Percentiles rank a stretch among this genome's conserved stretches.
These are phyloP conservation scores for Thamnaconus septentrionalis DNA, from an alignment of 2,113 vertebrate genomes.

Conservation along the genomic window DNA sequence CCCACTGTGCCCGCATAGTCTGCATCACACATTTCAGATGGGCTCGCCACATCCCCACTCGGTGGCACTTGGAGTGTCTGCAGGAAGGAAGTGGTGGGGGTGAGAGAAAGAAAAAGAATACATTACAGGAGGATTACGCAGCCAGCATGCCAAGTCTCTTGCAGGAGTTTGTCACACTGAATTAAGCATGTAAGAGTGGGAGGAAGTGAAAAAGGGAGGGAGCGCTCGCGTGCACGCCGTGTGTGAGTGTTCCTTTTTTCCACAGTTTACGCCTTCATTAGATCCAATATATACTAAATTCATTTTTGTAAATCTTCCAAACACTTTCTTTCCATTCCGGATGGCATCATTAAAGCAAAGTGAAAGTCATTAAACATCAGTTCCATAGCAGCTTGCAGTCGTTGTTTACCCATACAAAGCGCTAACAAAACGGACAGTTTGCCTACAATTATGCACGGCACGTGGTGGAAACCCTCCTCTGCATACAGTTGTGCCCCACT, in stretches of 20 bases:
- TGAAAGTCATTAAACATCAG: slow-evolving; percentile 49
- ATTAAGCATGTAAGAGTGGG: slow-evolving; percentile 44
- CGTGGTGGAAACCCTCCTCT: slow-evolving; percentile 20
- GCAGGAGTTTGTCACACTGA: slow-evolving; percentile 52
- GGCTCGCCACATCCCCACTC: slow-evolving; percentile 38
- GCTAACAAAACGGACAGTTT: slow-evolving; percentile 35
- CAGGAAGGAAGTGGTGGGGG: slow-evolving; percentile 26
- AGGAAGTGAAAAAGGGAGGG: slow-evolving; percentile 1
- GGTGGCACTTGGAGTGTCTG: slow-evolving; percentile 29
- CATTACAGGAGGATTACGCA: slow-evolving; percentile 53
- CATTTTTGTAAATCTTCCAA: slow-evolving; percentile 42
- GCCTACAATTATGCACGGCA: slow-evolving; percentile 18
- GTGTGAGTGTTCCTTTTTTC: slow-evolving; percentile 12
- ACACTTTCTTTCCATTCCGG: slow-evolving; percentile 24
- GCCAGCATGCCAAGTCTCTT: slow-evolving; percentile 48
- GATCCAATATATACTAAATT: slow-evolving; percentile 38
- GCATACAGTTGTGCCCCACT: background rate
- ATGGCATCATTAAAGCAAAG: slow-evolving; percentile 54
- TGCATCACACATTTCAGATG: slow-evolving; percentile 42
- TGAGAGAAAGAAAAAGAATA: slow-evolving; percentile 39
- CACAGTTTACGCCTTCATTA: slow-evolving; percentile 33
- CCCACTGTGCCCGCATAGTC: slow-evolving; percentile 35
- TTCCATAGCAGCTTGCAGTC: slow-evolving; percentile 48
- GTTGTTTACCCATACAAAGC: slow-evolving; percentile 26
- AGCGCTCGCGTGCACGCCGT: slow-evolving; percentile 3